phyloP scores from a whole-genome alignment of 2,797 vertebrate genomes.

The Tiaroga cobitis region DNA sequence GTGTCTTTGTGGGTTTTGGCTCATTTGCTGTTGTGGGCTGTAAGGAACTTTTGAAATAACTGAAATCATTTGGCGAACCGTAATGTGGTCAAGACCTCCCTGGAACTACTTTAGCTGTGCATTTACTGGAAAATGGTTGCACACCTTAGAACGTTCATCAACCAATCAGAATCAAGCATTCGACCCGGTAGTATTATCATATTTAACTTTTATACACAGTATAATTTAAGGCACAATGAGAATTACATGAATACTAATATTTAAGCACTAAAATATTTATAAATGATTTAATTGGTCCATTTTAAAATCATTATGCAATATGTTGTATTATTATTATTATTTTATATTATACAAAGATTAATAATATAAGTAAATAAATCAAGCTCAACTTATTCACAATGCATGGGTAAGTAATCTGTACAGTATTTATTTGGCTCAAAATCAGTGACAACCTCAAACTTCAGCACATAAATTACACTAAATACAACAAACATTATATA shows the following conservation, averaged over 20 bases:
- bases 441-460: not conserved
- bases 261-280: not conserved
- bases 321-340: no score
- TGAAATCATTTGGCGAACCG: not conserved
- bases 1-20: no score
- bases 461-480: not conserved
- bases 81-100: not conserved
- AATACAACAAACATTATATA: conserved; percentile 2
- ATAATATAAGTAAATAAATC: not conserved
- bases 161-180: no score
- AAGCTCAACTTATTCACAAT: not conserved
- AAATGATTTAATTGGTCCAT: not conserved
- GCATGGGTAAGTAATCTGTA: not conserved
- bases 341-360: not conserved
- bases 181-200: not conserved
- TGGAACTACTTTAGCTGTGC: not conserved
- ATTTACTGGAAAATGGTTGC: not conserved
- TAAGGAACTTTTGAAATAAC: not conserved
- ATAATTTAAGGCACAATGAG: not conserved
- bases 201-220: not conserved
- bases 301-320: not conserved
- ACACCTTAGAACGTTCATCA: not conserved
- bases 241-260: not conserved
- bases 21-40: no score
- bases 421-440: not conserved